Percentiles rank a stretch among this genome's conserved stretches.
These are phyloP conservation scores for Hemichromis elongatus DNA, from an alignment of 2,113 vertebrate species.

Conservation along the genomic window DNA sequence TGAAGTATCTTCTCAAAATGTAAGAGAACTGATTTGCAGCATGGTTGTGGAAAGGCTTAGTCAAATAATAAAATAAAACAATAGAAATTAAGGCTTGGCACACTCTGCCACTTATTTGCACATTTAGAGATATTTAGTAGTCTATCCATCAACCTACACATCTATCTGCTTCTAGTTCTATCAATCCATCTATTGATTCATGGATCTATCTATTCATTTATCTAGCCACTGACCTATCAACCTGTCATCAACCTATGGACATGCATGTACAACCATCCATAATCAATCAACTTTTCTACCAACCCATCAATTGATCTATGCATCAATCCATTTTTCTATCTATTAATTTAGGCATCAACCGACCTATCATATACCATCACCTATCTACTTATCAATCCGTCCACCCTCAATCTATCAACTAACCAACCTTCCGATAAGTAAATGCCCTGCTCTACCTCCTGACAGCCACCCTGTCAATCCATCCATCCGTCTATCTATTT, in stretches of 20 bases:
- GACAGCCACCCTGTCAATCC: neutral
- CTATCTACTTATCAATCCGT: neutral
- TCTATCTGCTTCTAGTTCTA: neutral
- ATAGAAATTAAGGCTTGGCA: neutral
- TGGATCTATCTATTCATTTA: neutral
- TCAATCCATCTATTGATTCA: neutral
- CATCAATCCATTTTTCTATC: neutral
- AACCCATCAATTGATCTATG: neutral
- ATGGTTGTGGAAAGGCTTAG: neutral
- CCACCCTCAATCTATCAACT: neutral
- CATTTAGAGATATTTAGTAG: neutral
- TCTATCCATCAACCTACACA: neutral
- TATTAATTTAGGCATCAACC: neutral
- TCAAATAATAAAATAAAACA: neutral
- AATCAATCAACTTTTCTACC: neutral
- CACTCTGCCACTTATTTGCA: neutral
- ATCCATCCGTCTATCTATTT: neutral
- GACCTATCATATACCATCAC: neutral
- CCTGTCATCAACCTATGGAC: neutral
- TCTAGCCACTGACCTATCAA: neutral
- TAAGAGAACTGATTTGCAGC: neutral
- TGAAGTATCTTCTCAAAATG: neutral
- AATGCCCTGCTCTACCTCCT: neutral
- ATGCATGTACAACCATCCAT: neutral
- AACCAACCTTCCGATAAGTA: rapidly evolving